Base-by-base conservation (phyloP, 37 sponge, comb jelly and placozoan species). In the Agelas oroides region DNA sequence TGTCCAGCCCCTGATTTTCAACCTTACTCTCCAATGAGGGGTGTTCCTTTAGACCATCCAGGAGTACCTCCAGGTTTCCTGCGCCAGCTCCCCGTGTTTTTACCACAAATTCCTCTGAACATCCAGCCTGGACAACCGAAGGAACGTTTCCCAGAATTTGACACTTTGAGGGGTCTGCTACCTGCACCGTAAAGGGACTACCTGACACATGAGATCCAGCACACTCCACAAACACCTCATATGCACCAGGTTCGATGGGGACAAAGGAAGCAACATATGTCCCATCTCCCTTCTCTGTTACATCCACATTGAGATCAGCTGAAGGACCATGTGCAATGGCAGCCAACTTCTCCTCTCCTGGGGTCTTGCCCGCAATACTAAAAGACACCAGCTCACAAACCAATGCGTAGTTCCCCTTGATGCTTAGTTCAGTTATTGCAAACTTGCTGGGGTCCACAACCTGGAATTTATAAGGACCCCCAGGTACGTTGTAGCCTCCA, bases 141-240 rank as follows among this genome's bases (percentile, higher is more conserved):
- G 89, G 89, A 3, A 88, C 39, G 30, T 76, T 73, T 0, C 88
- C 90, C n/a, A 86, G 60, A 25, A 94, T 79, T 30, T 72, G 79
- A 64, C 94, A 87, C 52, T 80, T 87, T 66, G 75, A 71, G 0
- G 95, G 91, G 52, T 94, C 95, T 1, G 76, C 71, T 18, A 84
- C 95, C 20, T 56, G 65, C 27, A 95, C 53, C 17, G 69, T 71
- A 56, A 92, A 92, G 18, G 96, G 96, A 20, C 87, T 81, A 12
- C 96, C 96, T n/a, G 72, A 54, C n/a, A 95, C 79, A 1, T 80
- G 85, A 18, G 55, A 28, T 0, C 89, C 89, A 27, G 89, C 87
- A 73, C 79, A 91, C 66, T 88, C 94, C 53, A 96, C 92, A 75
- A 89, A 90, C 72, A 96, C 75, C 31, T 90, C 86, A 56, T 92